phyloP scores from a whole-genome alignment of 1,140 invertebrate species.

The Eulimnadia texana region DNA sequence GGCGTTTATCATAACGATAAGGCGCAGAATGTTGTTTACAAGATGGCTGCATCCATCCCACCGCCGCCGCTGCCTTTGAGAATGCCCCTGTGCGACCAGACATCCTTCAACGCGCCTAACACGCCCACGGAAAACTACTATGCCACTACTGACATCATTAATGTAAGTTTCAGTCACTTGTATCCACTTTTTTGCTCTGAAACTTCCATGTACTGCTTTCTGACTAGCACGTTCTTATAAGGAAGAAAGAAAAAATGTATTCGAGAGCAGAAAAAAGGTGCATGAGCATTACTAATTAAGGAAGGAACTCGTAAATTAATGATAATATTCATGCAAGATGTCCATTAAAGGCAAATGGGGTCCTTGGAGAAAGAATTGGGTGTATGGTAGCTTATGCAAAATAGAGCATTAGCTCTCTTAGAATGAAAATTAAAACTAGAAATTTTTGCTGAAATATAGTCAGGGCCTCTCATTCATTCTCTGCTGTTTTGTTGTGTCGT shows the following conservation, averaged over 20 bases:
- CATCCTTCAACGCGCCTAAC: background rate
- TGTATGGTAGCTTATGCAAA: background rate
- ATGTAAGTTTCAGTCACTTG: constrained; percentile 33
- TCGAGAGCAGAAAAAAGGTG: too few species aligned
- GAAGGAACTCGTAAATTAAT: too few species aligned
- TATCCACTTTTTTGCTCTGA: background rate
- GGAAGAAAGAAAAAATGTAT: background rate
- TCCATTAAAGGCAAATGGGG: too few species aligned
- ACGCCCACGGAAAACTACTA: constrained; percentile 41
- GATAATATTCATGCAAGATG: too few species aligned
- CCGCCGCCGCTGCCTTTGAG: constrained; percentile 11
- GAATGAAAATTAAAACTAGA: background rate
- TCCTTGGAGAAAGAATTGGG: background rate
- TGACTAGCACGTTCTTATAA: background rate
- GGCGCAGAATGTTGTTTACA: background rate
- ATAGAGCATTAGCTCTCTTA: background rate
- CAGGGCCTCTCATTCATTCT: background rate
- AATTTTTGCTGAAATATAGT: background rate
- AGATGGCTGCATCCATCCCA: constrained; percentile 16
- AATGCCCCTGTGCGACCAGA: background rate
- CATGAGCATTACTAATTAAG: too few species aligned
- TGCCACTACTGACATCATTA: constrained; percentile 52
- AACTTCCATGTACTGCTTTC: too few species aligned
- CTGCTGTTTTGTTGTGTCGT: background rate
- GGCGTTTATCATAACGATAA: constrained; percentile 13